These are phyloP conservation scores for Apamea anceps DNA, from an alignment of 2,888 invertebrate genomes.

Conservation along the genomic window DNA sequence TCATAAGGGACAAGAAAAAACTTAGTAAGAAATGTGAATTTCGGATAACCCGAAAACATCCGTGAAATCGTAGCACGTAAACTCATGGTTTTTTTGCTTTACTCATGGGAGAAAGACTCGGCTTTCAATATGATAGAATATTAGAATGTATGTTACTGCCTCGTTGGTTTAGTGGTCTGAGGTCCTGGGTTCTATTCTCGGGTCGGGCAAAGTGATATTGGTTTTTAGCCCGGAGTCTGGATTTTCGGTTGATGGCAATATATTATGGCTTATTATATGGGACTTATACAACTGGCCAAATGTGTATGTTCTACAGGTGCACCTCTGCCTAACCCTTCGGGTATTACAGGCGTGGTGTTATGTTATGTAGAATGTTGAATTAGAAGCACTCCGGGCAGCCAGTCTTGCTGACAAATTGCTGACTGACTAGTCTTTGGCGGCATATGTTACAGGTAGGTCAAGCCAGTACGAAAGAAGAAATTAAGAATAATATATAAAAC, in stretches of 20 bases:
- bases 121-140: slow-evolving; percentile 14
- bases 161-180: neutral
- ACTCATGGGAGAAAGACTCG: slow-evolving; percentile 24
- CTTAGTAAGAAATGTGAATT: slow-evolving; percentile 8
- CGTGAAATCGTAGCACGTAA: slow-evolving; percentile 39
- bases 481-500: neutral
- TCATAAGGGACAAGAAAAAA: slow-evolving; percentile 12
- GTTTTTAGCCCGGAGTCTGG: neutral
- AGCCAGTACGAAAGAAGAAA: neutral
- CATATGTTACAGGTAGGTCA: neutral
- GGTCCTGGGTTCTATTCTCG: no score
- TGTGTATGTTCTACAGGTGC: neutral
- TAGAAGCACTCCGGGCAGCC: neutral
- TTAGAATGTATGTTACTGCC: neutral
- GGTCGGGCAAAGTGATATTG: neutral
- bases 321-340: no score
- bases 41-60: slow-evolving; percentile 25
- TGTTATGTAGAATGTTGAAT: neutral
- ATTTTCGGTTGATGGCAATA: neutral
- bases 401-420: neutral
- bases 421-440: neutral
- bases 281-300: neutral
- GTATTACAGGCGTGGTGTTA: neutral
- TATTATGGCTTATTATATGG: neutral
- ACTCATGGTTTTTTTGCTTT: slow-evolving; percentile 31